Base-by-base conservation (phyloP, 1,140 invertebrate genomes). In the Phortica variegata region DNA sequence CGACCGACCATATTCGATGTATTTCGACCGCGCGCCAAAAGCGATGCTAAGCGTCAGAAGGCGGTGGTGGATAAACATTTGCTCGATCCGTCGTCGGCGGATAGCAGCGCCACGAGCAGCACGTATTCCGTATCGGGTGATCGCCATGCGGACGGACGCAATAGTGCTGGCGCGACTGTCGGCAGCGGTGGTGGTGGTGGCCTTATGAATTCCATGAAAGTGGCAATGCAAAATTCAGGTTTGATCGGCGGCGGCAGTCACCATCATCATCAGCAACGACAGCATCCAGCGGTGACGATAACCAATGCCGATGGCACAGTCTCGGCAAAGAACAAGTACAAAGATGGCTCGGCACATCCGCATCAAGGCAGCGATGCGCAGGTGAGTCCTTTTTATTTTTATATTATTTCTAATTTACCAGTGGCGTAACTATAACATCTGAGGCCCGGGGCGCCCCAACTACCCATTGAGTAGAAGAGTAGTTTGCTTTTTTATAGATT, bases 11-110 rank as follows among this genome's bases (percentile, higher is more conserved):
- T 95, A 45, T 88, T 95, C 60, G 91, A 95, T 71, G 87, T 88
- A 13, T 93, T 95, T 71, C 83, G 89, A 63, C 90, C 83, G 32
- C 82, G 85, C 51, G 89, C 83, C 58, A 93, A 88, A 78, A 92
- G 84, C 3, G 90, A 93, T 77, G 82, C 59, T 78, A 83, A 77
- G 61, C 79, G 52, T 80, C 81, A 77, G 85, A 87, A 76, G 84
- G n/a, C n/a, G n/a, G n/a, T n/a, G n/a, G n/a, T n/a, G n/a, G 62
- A 73, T 19, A 61, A 60, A 26, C 57, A 69, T 31, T 32, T 73
- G 18, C 40, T 62, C 38, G 61, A 68, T 36, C 56, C 60, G 2
- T 73, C 66, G 10, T 69, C 66, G 21, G 63, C 57, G 5, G 71
- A 68, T 69, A 81, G 52, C 51, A 70, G 40, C 76, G 80, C 66